These are phyloP conservation scores for Zeuzera pyrina DNA, from an alignment of 2,888 invertebrate genomes.

Conservation along the genomic window DNA sequence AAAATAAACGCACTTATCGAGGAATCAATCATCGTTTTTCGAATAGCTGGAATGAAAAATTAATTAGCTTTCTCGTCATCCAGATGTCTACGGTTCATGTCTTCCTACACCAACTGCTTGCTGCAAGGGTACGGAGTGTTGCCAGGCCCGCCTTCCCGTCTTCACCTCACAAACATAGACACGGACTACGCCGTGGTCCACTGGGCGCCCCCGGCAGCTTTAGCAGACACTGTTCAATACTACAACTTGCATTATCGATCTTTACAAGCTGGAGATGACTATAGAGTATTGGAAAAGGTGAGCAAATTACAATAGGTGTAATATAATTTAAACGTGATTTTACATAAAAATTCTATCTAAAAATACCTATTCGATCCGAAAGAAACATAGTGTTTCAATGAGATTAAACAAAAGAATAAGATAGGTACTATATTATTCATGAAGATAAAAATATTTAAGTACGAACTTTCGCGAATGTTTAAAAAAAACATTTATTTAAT, in stretches of 20 bases:
- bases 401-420: too few relatives aligned
- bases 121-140: conserved; percentile 89
- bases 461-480: too few relatives aligned
- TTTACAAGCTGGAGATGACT: conserved; percentile 68
- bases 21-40: too few relatives aligned
- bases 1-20: too few relatives aligned
- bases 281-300: conserved; percentile 68
- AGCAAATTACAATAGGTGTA: too few relatives aligned
- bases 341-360: too few relatives aligned
- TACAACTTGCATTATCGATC: conserved; percentile 76
- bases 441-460: too few relatives aligned
- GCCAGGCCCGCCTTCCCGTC: conserved; percentile 79
- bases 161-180: conserved; percentile 82
- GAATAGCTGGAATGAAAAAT: background rate
- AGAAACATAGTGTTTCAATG: too few relatives aligned
- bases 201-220: conserved; percentile 81
- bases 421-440: too few relatives aligned
- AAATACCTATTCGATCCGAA: too few relatives aligned
- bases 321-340: too few relatives aligned
- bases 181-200: conserved; percentile 84
- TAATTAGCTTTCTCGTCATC: background rate
- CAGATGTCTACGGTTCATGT: conserved; percentile 85
- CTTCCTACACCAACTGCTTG: conserved; percentile 85
- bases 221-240: conserved; percentile 80
- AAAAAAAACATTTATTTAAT: too few relatives aligned